These are phyloP conservation scores for Xestia sexstrigata DNA, from an alignment of 2,888 invertebrate species.

Conservation along the genomic window DNA sequence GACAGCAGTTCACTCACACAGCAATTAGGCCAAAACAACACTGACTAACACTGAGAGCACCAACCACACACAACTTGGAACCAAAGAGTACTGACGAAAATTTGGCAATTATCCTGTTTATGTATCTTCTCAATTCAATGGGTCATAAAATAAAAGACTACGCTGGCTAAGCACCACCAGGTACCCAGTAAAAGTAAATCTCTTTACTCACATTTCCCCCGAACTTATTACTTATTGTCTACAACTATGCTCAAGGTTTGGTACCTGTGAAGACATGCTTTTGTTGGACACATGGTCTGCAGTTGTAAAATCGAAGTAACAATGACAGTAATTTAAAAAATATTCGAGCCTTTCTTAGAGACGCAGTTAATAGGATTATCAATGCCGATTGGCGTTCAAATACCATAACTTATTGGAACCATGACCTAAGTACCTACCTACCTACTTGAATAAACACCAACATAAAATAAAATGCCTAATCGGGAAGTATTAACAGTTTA, in stretches of 20 bases:
- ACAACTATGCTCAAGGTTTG: conserved; percentile 29
- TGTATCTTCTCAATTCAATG: conserved; percentile 51
- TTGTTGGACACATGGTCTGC: conserved; percentile 20
- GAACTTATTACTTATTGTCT: conserved; percentile 51
- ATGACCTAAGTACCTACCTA: not conserved
- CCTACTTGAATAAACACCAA: not conserved
- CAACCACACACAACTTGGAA: conserved; percentile 52
- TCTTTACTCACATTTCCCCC: conserved; percentile 59
- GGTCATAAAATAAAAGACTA: conserved; percentile 71
- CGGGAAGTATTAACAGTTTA: not conserved
- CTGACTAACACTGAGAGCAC: conserved; percentile 14
- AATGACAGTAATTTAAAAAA: conserved; percentile 26
- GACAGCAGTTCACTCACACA: conserved; percentile 10
- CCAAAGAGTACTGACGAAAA: conserved; percentile 57
- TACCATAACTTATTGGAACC: conserved; percentile 23
- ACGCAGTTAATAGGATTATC: conserved; percentile 33
- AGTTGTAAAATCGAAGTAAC: conserved; percentile 33
- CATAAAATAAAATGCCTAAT: conserved; percentile 1
- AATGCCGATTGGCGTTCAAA: conserved; percentile 16
- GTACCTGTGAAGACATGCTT: conserved; percentile 41
- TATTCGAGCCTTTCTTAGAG: not conserved
- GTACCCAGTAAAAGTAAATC: conserved; percentile 63
- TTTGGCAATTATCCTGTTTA: conserved; percentile 55
- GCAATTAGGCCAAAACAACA: not conserved
- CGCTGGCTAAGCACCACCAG: conserved; percentile 52